Evolutionary conservation across 2,113 vertebrate genomes (phyloP).

Genomic region (Oenanthe oenanthe): DNA sequence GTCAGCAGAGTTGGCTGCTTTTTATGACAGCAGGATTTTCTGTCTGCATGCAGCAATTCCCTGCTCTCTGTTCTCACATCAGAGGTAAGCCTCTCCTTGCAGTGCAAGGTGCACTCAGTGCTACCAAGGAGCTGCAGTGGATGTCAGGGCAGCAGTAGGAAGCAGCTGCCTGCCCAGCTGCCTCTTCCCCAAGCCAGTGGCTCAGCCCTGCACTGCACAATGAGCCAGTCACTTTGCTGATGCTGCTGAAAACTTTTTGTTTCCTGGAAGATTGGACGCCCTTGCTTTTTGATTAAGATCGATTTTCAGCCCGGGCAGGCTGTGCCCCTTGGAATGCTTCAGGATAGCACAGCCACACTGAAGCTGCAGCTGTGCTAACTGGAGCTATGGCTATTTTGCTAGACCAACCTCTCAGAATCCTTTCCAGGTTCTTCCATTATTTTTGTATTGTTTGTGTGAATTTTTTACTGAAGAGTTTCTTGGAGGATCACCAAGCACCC

Average conservation of each 20-base stretch:
- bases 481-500: background rate
- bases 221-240: background rate
- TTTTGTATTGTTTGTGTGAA: background rate
- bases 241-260: background rate
- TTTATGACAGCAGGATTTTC: background rate
- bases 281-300: background rate
- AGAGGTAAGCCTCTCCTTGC: background rate
- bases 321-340: background rate
- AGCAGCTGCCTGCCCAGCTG: background rate
- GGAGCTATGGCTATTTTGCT: background rate
- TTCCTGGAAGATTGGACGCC: background rate
- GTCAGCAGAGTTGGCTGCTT: background rate
- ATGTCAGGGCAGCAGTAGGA: background rate
- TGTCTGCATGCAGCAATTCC: background rate
- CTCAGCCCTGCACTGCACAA: background rate
- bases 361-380: background rate
- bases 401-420: background rate
- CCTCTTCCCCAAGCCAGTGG: too few relatives aligned
- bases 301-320: background rate
- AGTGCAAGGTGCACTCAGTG: accelerated
- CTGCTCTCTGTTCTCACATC: background rate
- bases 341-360: background rate
- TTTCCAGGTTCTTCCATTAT: background rate
- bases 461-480: background rate
- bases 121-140: accelerated